Base-by-base conservation (phyloP, 2,888 invertebrate genomes). In the Torymus auratus region DNA sequence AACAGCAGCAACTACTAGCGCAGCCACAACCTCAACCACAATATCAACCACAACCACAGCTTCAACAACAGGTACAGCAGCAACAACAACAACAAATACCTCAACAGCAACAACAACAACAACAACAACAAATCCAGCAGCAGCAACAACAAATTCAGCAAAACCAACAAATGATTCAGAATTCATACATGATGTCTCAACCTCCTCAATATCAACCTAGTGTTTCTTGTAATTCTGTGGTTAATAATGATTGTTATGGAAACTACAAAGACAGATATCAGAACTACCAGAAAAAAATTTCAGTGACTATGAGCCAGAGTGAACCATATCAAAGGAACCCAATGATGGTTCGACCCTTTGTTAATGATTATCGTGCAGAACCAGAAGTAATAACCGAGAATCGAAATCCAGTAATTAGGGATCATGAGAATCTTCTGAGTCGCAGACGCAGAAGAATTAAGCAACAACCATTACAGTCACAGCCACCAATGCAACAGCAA, bases 131-230 rank as follows among this genome's bases (percentile, higher is more conserved):
- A 50, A 79, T 78, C 41, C 80, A 81, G 20, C 78, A 71, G 56
- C 76, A 75, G 20, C 82, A 78, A 5, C 84, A 82, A 17, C 82
- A 80, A 3, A 50, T 69, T 3, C 83, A 78, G 13, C 80, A 83
- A 60, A 83, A 80, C 60, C 83, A 83, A 50, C 82, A 82, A 61
- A 74, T 82, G 58, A 73, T 78, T 50, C 83, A 80, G 58, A 80
- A 83, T 67, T 50, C 84, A 68, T 83, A 80, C 13, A 72, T 83
- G 75, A 71, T 84, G 5, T 80, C 84, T 0, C 88, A 86, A 79
- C 87, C 88, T 5, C 87, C 86, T 12, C 86, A 86, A 52, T 89
- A 89, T 83, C 86, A 86, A 13, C 82, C 86, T 20, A 86, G 79
- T 15, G 71, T 85, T 52, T 83, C 83, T 12, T 86, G 86, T n/a